These are phyloP conservation scores for Lasioglossum pauxillum DNA, from an alignment of 2,888 invertebrate species.

Conservation along the genomic window DNA sequence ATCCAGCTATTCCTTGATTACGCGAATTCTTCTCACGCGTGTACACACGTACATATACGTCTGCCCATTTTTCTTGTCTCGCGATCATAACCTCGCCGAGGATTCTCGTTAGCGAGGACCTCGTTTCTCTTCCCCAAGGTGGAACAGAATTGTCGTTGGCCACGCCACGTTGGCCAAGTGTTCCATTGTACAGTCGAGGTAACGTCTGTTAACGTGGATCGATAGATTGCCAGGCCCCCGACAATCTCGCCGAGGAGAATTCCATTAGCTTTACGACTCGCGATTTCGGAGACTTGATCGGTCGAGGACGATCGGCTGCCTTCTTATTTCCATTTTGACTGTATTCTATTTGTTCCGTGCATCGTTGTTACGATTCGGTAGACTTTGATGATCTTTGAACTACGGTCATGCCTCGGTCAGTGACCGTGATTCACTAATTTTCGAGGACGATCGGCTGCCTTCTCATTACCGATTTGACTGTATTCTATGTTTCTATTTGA, in stretches of 20 bases:
- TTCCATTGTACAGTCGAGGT: conserved; percentile 31
- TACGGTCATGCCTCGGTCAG: not conserved
- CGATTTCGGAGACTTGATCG: conserved; percentile 27
- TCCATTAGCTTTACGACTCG: conserved; percentile 54
- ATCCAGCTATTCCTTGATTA: not conserved
- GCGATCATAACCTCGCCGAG: not conserved
- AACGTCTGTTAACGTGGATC: conserved; percentile 47
- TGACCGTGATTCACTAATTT: not conserved
- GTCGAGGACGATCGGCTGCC: not conserved
- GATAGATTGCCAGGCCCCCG: conserved; percentile 17
- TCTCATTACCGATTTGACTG: no score
- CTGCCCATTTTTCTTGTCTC: not conserved
- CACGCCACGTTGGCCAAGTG: conserved; percentile 5
- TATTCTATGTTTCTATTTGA: no score
- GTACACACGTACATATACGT: not conserved
- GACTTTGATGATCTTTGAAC: not conserved
- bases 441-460: no score
- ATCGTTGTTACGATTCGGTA: not conserved
- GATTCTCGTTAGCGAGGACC: conserved; percentile 29
- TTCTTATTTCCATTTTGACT: not conserved
- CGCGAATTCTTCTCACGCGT: not conserved
- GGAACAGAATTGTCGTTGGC: conserved; percentile 29
- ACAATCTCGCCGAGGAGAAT: conserved; percentile 35
- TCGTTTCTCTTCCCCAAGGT: conserved; percentile 7
- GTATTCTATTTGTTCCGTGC: not conserved